Base-by-base conservation (phyloP, 1,140 invertebrate species). In the Zaprionus inermis region DNA sequence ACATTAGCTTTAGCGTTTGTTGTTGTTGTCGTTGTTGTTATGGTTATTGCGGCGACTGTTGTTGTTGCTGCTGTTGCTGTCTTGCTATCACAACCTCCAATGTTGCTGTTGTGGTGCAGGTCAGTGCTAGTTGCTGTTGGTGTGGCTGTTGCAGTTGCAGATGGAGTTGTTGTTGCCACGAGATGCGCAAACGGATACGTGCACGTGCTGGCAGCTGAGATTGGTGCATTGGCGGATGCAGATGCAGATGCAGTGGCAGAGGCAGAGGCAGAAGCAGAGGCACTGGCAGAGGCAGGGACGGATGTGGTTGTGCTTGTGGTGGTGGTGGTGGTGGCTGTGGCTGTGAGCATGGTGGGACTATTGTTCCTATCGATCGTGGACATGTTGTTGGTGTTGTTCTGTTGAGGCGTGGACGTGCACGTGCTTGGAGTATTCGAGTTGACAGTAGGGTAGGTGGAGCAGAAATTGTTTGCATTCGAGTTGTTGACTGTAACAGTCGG, bases 1-100 rank as follows among this genome's bases (percentile, higher is more conserved):
- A 85, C 86, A 90, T 88, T 90, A 58, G 80, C 64, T 90, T 90
- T 90, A 91, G 79, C 71, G 36, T 68, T 77, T 51, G 79, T 71
- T 63, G 72, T 76, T 78, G 83, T 60, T 61, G 68, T 69, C 54
- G 78, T 54, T 10, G 66, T 68, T 59, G 56, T 56, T 44, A 67
- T 70, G 73, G 65, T 70, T 24, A 51, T 61, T 56, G 36, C 63
- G 51, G 46, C 72, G 49, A 71, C 61, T 67, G 71, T 73, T 56
- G 77, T 65, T 46, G 79, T 60, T 67, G 54, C 61, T 63, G 74
- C 67, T 66, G 69, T 66, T 75, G 79, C 64, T 73, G 72, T 75
- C 41, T 52, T 68, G 56, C 56, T 75, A 34, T 70, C 49, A 59
- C 74, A 83, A 60, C 64, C 66, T 51, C 46, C 73, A 61, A 67